Percentiles rank a stretch among this genome's conserved stretches.
Conservation (phyloP, 2,888 invertebrate genomes). For the Nymphalis c-album region DNA sequence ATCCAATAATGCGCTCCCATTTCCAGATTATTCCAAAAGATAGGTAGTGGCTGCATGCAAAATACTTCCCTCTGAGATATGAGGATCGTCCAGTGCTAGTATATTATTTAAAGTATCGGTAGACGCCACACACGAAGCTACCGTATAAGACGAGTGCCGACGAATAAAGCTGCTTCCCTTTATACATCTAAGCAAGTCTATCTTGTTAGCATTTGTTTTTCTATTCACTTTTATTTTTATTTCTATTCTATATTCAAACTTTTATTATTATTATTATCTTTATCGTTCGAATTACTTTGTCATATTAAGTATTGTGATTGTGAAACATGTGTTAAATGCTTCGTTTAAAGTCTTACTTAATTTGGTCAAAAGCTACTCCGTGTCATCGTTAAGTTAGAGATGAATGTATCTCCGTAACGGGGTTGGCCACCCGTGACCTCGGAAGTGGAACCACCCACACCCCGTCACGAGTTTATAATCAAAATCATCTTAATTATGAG, state of each 20-base stretch:
- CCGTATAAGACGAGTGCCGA: conserved; percentile 43
- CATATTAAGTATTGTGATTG: not conserved
- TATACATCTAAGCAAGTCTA: conserved; percentile 17
- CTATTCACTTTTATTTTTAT: not conserved
- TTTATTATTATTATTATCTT: no score
- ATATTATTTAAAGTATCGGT: conserved; percentile 70
- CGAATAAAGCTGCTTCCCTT: conserved; percentile 25
- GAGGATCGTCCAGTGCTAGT: conserved; percentile 66
- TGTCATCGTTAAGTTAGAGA: conserved; percentile 31
- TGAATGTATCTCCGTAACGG: conserved; percentile 29
- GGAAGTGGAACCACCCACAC: conserved; percentile 79
- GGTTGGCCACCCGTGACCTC: conserved; percentile 59
- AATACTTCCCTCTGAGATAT: conserved; percentile 79
- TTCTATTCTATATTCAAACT: not conserved
- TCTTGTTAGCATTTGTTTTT: conserved; percentile 26
- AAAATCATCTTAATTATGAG: conserved; percentile 77
- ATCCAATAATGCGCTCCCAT: conserved; percentile 43
- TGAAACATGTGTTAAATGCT: no score
- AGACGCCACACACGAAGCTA: conserved; percentile 74
- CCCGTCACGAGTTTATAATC: conserved; percentile 73
- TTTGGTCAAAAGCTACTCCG: conserved; percentile 21
- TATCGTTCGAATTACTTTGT: not conserved
- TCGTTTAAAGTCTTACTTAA: conserved; percentile 2
- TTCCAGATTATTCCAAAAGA: conserved; percentile 76
- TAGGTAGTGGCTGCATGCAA: conserved; percentile 75